Conservation (phyloP, 2,113 vertebrate genomes). For the Falcunculus frontatus region DNA sequence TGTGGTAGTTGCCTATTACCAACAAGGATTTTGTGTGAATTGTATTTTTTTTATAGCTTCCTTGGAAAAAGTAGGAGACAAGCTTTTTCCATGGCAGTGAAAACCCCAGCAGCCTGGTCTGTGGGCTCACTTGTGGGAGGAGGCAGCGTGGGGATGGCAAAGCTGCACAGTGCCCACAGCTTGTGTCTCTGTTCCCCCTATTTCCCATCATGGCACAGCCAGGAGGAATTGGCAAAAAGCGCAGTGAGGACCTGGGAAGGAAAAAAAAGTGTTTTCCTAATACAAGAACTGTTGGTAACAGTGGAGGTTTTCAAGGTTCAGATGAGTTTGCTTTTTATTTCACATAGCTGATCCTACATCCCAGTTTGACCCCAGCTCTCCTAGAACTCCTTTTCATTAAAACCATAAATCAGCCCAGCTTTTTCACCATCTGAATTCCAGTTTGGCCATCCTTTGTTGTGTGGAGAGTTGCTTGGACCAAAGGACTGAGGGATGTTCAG, state of each 20-base stretch:
- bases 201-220: neutral
- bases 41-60: neutral
- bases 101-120: neutral
- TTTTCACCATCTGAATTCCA: neutral
- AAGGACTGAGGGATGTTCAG: neutral
- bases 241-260: neutral
- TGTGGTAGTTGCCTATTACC: neutral
- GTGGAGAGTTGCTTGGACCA: neutral
- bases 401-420: neutral
- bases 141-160: rapidly evolving
- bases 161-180: rapidly evolving
- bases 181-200: neutral
- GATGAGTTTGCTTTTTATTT: neutral
- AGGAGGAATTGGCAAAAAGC: neutral
- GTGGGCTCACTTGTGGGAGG: neutral
- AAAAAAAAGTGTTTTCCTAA: neutral
- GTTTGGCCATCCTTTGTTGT: neutral
- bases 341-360: neutral
- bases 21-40: neutral
- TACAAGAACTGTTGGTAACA: neutral
- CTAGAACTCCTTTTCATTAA: neutral
- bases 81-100: neutral
- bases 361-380: neutral
- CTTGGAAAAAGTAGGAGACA: neutral
- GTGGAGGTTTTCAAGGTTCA: neutral